These are phyloP conservation scores for Troides helena DNA, from an alignment of 2,888 invertebrate genomes.

Conservation along the genomic window DNA sequence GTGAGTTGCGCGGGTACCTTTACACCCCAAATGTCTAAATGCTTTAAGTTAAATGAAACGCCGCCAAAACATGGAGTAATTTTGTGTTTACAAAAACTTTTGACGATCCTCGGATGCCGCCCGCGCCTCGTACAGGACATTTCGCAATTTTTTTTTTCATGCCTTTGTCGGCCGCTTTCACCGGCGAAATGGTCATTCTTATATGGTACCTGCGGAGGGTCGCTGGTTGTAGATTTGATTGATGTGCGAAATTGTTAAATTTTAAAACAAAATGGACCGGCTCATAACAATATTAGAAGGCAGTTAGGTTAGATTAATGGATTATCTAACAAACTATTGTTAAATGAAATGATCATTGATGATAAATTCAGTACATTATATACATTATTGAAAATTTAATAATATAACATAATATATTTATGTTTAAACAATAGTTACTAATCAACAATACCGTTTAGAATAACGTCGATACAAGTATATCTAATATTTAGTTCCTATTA, in stretches of 20 bases:
- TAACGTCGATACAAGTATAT: too few relatives aligned
- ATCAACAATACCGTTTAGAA: too few relatives aligned
- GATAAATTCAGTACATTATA: too few relatives aligned
- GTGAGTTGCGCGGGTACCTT: too few relatives aligned
- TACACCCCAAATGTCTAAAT: too few relatives aligned
- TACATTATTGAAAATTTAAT: too few relatives aligned
- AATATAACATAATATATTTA: too few relatives aligned
- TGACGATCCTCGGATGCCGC: constrained; percentile 5
- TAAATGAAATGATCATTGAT: too few relatives aligned
- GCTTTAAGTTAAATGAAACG: background rate
- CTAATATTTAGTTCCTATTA: too few relatives aligned
- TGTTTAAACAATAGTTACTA: too few relatives aligned
- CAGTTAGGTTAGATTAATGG: too few relatives aligned
- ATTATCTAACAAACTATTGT: too few relatives aligned
- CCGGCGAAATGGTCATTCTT: constrained; percentile 27
- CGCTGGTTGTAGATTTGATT: constrained; percentile 17
- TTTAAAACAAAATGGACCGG: constrained; percentile 21
- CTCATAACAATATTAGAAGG: background rate
- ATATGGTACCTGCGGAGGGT: constrained; percentile 34
- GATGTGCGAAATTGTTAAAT: constrained; percentile 27
- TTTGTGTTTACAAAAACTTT: background rate
- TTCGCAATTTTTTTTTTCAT: constrained; percentile 15
- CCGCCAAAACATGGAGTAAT: background rate
- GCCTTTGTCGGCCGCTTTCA: constrained; percentile 26
- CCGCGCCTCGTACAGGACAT: constrained; percentile 13